Percentiles rank a stretch among this genome's conserved stretches.
phyloP scores from a whole-genome alignment of 2,888 invertebrate genomes.

The Pandemis heparana region DNA sequence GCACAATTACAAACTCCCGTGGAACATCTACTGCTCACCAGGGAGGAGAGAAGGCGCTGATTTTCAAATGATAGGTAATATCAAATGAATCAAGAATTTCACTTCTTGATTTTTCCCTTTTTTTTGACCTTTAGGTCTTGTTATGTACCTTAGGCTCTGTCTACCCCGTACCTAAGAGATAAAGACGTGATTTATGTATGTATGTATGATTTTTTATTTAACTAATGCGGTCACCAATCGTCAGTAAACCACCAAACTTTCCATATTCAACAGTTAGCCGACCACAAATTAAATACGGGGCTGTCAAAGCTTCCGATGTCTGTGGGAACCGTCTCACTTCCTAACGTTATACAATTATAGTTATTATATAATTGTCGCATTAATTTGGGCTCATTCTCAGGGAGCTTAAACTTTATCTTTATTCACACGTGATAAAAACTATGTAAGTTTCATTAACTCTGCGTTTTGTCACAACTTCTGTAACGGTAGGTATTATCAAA shows the following conservation, averaged over 20 bases:
- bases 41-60: too few species aligned
- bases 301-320: conserved; percentile 35
- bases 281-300: conserved; percentile 16
- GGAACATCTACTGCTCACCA: too few species aligned
- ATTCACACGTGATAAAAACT: conserved; percentile 2
- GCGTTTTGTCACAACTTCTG: neutral
- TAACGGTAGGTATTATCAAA: too few species aligned
- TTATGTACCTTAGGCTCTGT: too few species aligned
- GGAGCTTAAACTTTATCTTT: neutral
- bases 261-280: conserved; percentile 5
- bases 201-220: too few species aligned
- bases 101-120: too few species aligned
- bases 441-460: neutral
- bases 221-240: neutral
- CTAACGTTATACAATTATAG: conserved; percentile 30
- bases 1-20: too few species aligned
- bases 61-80: too few species aligned
- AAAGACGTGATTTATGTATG: too few species aligned
- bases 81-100: too few species aligned
- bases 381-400: conserved; percentile 1
- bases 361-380: neutral
- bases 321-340: conserved; percentile 34
- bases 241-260: conserved; percentile 9
- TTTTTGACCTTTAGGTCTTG: too few species aligned
- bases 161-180: too few species aligned